Evolutionary conservation across 2,113 vertebrate species (phyloP).

Genomic region (Turnix velox): DNA sequence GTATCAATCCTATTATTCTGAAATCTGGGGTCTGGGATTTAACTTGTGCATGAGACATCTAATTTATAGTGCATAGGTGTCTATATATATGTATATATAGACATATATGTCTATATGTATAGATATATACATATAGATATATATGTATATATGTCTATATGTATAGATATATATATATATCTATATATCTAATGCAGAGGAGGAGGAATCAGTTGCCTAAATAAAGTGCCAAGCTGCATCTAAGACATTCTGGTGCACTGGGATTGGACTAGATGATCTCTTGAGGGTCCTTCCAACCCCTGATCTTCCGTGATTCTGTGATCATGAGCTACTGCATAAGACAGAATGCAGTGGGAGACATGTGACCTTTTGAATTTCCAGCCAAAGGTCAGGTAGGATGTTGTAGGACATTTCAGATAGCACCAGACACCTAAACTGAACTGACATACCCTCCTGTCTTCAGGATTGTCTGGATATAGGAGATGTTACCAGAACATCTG

Average conservation of each 20-base stretch:
- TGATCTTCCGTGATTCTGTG: no score
- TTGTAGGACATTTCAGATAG: not conserved
- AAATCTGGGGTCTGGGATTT: not conserved
- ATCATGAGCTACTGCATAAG: not conserved
- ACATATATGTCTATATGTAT: not conserved
- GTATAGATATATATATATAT: not conserved
- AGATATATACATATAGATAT: not conserved
- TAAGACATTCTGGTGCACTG: not conserved
- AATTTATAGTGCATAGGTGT: not conserved
- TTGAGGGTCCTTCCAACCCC: no score
- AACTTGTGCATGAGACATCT: not conserved
- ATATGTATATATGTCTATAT: not conserved
- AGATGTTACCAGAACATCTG: not conserved
- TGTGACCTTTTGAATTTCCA: not conserved
- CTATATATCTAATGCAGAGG: no score
- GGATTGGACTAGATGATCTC: no score
- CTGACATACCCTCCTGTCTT: not conserved
- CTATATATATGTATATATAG: not conserved
- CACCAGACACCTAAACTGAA: not conserved
- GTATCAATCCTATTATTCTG: not conserved
- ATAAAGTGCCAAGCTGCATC: not conserved
- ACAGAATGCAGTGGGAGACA: fast-evolving
- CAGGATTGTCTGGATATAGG: not conserved
- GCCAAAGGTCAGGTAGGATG: not conserved
- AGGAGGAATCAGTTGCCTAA: not conserved